Evolutionary conservation across 2,113 vertebrate species (phyloP), one percentile per base, ranked within the genome.

Genomic region (Notothenia rossii): DNA sequence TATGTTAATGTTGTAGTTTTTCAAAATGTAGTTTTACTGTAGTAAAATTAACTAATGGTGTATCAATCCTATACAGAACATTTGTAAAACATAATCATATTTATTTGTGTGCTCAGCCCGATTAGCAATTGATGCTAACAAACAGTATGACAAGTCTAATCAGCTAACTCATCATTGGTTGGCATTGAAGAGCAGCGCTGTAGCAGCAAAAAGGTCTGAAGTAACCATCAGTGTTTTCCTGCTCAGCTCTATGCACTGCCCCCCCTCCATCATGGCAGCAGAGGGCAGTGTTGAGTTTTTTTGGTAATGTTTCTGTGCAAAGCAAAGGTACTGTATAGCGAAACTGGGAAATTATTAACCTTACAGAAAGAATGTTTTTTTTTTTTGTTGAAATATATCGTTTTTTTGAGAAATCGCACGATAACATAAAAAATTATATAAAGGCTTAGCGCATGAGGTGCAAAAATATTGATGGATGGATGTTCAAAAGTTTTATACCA

Each of bases 231-330:
- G 17, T 6, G 46, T 50, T 53, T 22, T 46, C 33, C 63, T 54
- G 18, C 53, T 33, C 22, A 29, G 56, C 18, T 54, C 5, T 17
- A 1, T 33, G 12, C 6, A 6, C 45, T 60, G 70, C 18, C 12
- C 71, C 33, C 43, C 45, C 7, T n/a, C 11, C 3, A 7, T 54
- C 3, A 0, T 4, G 65, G 48, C 94, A 93, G 85, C 71, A 94
- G 94, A 90, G 92, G 93, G 94, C 93, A 91, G 10, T 91, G 69
- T 91, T 92, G 75, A 58, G 83, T 83, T 83, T 86, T 56, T 1
- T 56, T 90, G 14, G 40, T 1, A 5, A 8, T 53, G 53, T n/a
- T 10, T 50, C 10, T 13, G 13, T 45, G 22, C 50, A 60, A 7
- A 4, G 5, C 12, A 53, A 18, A 62, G 40, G 67, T 43, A 29